A percentile compares a stretch with the other conserved stretches of the same genome.
Conservation (phyloP, 2,888 invertebrate species). For the Campoletis raptor region DNA sequence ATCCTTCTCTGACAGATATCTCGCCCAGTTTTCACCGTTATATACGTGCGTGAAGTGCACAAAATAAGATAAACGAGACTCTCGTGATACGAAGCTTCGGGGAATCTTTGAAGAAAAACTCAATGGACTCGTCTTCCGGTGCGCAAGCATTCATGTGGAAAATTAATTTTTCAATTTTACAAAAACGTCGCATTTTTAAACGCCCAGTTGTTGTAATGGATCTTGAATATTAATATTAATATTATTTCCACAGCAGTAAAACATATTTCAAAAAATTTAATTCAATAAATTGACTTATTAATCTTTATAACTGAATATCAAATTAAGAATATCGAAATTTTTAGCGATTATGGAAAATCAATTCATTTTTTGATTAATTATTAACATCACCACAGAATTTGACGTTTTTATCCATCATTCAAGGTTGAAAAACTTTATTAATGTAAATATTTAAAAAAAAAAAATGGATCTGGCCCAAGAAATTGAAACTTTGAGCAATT, state of each 20-base stretch:
- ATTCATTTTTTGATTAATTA: background rate
- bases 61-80: constrained; percentile 21
- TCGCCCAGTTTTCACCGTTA: constrained; percentile 67
- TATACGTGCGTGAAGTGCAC: constrained; percentile 36
- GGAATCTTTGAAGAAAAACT: background rate
- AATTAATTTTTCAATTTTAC: constrained; percentile 4
- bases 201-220: background rate
- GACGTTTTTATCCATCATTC: background rate
- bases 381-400: background rate
- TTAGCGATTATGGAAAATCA: background rate
- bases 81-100: background rate
- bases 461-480: background rate
- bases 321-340: background rate
- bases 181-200: background rate
- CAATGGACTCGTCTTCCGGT: constrained; percentile 17
- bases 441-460: background rate
- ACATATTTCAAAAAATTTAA: background rate
- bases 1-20: constrained; percentile 50
- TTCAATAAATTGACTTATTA: background rate
- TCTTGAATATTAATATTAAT: background rate
- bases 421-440: background rate
- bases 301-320: background rate
- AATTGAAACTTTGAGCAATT: constrained; percentile 64
- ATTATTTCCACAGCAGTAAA: background rate
- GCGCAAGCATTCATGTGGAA: background rate